Conservation (phyloP, 2,888 invertebrate genomes). For the Arrhopalites spinosus region DNA sequence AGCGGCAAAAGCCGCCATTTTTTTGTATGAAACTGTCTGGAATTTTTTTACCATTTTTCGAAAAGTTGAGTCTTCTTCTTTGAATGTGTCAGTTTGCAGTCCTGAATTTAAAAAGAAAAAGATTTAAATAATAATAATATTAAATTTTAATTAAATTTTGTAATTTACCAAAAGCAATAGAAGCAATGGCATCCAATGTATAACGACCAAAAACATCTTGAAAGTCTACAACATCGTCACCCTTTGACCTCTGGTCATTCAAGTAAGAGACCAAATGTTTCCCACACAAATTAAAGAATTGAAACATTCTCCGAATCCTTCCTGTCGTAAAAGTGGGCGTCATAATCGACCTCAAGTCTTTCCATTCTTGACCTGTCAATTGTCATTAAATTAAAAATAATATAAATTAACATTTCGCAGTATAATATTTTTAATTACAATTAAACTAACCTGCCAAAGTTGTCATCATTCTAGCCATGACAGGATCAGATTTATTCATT, state of each 20-base stretch:
- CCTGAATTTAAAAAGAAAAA: too few relatives aligned
- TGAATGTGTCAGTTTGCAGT: background rate
- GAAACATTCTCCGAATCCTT: slow-evolving; percentile 25
- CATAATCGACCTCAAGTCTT: slow-evolving; percentile 25
- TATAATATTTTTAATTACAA: too few relatives aligned
- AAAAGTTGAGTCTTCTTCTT: background rate
- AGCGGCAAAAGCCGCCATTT: background rate
- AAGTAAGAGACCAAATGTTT: slow-evolving; percentile 2
- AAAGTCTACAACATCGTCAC: background rate
- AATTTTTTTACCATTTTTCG: slow-evolving; percentile 6
- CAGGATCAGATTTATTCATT: slow-evolving; percentile 4
- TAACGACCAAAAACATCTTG: slow-evolving; percentile 15
- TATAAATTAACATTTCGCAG: too few relatives aligned
- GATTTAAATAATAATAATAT: too few relatives aligned
- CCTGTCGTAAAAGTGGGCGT: slow-evolving; percentile 32
- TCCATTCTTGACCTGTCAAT: too few relatives aligned
- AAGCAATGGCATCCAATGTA: slow-evolving; percentile 16
- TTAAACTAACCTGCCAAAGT: slow-evolving; percentile 12
- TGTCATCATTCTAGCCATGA: slow-evolving; percentile 8
- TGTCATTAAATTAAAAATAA: too few relatives aligned
- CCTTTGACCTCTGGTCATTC: background rate
- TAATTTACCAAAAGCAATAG: slow-evolving; percentile 22
- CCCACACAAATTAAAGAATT: slow-evolving; percentile 23
- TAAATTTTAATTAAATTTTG: too few relatives aligned
- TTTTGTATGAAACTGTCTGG: background rate